phyloP scores from a whole-genome alignment of 2,797 vertebrate species.

The Hybognathus amarus region DNA sequence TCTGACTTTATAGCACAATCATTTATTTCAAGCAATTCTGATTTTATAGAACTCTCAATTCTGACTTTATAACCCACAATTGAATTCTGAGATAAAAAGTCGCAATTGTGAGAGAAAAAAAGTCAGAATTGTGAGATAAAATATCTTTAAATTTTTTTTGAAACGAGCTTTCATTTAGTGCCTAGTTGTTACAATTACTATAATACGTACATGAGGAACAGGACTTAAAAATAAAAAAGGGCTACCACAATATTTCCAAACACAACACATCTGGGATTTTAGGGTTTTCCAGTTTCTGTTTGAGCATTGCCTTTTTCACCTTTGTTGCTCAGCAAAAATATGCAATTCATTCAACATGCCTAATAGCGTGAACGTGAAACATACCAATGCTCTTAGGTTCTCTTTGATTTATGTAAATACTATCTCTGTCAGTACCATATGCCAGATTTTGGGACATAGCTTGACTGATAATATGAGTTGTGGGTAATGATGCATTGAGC shows the following conservation, averaged over 20 bases:
- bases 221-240: too few relatives aligned
- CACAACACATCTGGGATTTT: background rate
- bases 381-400: background rate
- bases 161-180: too few relatives aligned
- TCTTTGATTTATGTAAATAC: constrained; percentile 32
- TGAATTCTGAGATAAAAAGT: too few relatives aligned
- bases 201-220: too few relatives aligned
- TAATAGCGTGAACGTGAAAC: background rate
- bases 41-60: too few relatives aligned
- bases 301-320: background rate
- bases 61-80: too few relatives aligned
- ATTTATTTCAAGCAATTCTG: too few relatives aligned
- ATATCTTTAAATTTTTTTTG: too few relatives aligned
- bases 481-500: constrained; percentile 32
- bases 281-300: background rate
- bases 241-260: constrained; percentile 18
- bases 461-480: constrained; percentile 42
- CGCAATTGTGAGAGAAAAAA: too few relatives aligned
- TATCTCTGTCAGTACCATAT: background rate
- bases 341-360: background rate
- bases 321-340: background rate
- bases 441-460: constrained; percentile 27
- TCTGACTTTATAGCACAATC: too few relatives aligned
- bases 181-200: too few relatives aligned
- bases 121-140: too few relatives aligned